These are phyloP conservation scores for Rhinella marina DNA, from an alignment of 2,797 vertebrate species.

Conservation along the genomic window DNA sequence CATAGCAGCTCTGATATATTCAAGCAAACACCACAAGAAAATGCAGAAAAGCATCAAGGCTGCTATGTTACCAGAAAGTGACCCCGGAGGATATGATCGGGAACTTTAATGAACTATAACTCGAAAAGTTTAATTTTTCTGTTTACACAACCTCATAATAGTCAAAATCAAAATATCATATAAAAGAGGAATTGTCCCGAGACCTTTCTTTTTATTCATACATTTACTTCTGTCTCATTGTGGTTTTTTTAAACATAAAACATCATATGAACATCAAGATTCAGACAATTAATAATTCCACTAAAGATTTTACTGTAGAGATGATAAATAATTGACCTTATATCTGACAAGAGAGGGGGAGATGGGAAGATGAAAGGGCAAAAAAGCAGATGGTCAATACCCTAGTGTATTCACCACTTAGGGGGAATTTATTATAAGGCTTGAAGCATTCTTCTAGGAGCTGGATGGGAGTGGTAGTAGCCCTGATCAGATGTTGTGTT, in stretches of 20 bases:
- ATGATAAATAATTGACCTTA: neutral
- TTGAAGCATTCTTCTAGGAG: too few relatives aligned
- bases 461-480: too few relatives aligned
- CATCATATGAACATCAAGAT: neutral
- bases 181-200: neutral
- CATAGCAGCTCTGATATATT: constrained; percentile 45
- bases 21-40: constrained; percentile 35
- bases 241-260: neutral
- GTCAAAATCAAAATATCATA: neutral
- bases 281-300: neutral
- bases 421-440: neutral
- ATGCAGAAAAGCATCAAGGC: constrained; percentile 47
- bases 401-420: neutral
- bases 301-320: neutral
- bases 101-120: constrained; percentile 1
- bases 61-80: constrained; percentile 23
- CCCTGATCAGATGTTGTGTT: too few relatives aligned
- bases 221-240: neutral
- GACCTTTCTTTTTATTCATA: neutral
- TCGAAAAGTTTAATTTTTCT: constrained; percentile 2
- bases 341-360: neutral
- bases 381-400: constrained; percentile 1
- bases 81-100: constrained; percentile 24
- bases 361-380: neutral
- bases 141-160: constrained; percentile 27